Evolutionary conservation across 2,888 invertebrate species (phyloP), one percentile per base, ranked within the genome.

Genomic region (Lumbricus terrestris): DNA sequence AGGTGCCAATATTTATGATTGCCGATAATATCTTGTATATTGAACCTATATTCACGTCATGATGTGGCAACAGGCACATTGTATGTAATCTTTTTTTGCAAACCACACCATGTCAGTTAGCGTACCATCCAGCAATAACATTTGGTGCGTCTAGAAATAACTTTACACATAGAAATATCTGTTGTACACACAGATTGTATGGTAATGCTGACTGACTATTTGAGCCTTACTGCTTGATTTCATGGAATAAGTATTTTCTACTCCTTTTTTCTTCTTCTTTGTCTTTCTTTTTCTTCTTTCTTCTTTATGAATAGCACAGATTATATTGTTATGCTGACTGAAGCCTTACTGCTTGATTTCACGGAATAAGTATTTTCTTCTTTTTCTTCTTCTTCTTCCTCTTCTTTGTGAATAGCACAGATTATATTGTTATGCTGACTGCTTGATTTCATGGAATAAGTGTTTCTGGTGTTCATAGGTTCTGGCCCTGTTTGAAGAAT

Each of bases 401-500:
- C n/a, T n/a, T n/a, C n/a, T n/a, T n/a, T n/a, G n/a, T n/a, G n/a
- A n/a, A n/a, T n/a, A n/a, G n/a, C n/a, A n/a, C n/a, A n/a, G n/a
- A n/a, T n/a, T n/a, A n/a, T n/a, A n/a, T n/a, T n/a, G n/a, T 29
- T 13, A n/a, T 69, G 29, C 29, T n/a, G 69, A 69, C 69, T 29
- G 69, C n/a, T 69, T 69, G 69, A 69, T 69, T 85, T 85, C 0
- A 35, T 15, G 35, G 16, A 35, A 33, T 35, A 83, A 35, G 83
- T 35, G 16, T 85, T 85, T 85, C 34, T 85, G 85, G 20, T 23
- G 90, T n/a, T 93, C 96, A 88, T 93, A 99, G 99, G 98, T 99
- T 96, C 97, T 99, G 96, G 99, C 99, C 96, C 97, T 99, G 96
- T 99, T 99, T 97, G 99, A 99, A 96, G 99, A 99, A 96, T 98